Conservation (phyloP, 1,140 invertebrate genomes). For the Nebria ingens region DNA sequence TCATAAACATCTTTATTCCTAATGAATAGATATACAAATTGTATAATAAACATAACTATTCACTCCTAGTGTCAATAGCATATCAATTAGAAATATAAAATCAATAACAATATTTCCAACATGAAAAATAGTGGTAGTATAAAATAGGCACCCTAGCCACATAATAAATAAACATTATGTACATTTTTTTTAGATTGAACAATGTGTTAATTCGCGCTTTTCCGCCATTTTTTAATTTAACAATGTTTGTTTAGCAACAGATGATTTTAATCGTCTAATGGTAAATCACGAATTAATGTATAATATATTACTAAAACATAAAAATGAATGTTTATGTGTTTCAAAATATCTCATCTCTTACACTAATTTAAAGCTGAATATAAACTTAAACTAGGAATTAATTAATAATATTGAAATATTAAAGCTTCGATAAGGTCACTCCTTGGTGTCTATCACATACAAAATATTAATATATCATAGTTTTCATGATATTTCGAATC, state of each 20-base stretch:
- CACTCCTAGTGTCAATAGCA: background rate
- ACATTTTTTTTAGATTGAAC: background rate
- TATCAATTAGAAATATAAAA: background rate
- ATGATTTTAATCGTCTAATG: no score
- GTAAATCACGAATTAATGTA: no score
- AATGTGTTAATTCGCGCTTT: background rate
- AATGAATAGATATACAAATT: background rate
- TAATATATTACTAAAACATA: background rate
- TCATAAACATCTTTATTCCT: background rate
- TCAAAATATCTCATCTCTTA: no score
- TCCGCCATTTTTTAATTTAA: background rate
- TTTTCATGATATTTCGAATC: no score
- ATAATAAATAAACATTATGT: background rate
- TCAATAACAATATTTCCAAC: background rate
- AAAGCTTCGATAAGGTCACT: constrained; percentile 8
- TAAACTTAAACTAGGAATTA: no score
- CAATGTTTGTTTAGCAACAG: background rate
- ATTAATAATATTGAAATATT: no score
- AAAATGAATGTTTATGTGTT: no score
- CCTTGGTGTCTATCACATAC: constrained; percentile 1
- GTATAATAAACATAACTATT: no score
- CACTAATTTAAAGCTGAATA: no score
- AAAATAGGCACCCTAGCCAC: background rate
- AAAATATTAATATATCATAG: background rate
- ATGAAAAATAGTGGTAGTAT: constrained; percentile 4